Percentiles rank a stretch among this genome's conserved stretches.
Conservation (phyloP, 1,140 invertebrate species). For the Drosophila athabasca region DNA sequence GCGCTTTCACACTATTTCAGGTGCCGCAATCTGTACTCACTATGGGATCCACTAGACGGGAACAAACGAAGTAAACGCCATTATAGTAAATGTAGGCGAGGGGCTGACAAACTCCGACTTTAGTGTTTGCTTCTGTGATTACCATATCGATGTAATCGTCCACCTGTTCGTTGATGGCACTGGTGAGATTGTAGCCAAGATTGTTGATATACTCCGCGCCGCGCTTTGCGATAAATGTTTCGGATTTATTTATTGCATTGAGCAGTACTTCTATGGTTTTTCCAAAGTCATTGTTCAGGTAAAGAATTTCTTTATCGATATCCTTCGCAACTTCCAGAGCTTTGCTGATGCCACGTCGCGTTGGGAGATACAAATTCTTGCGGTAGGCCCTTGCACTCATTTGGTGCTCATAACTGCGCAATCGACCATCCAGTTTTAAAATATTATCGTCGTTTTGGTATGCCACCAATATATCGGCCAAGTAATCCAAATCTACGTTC, state of each 20-base stretch:
- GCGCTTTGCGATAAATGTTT: constrained; percentile 87
- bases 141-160: constrained; percentile 87
- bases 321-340: constrained; percentile 85
- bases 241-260: constrained; percentile 87
- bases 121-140: constrained; percentile 84
- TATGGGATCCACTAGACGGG: constrained; percentile 90
- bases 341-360: too few relatives aligned
- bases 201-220: constrained; percentile 88
- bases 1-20: too few relatives aligned
- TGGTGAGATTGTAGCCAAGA: constrained; percentile 83
- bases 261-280: constrained; percentile 88
- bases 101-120: constrained; percentile 91
- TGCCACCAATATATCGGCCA: constrained; percentile 70
- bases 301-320: constrained; percentile 86
- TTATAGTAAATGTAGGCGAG: constrained; percentile 90
- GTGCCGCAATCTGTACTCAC: constrained; percentile 85
- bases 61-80: constrained; percentile 89
- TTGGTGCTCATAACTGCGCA: too few relatives aligned
- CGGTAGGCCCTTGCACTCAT: constrained; percentile 86
- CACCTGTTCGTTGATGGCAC: constrained; percentile 85
- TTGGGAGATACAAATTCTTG: constrained; percentile 84
- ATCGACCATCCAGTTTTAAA: too few relatives aligned
- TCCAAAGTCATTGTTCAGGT: constrained; percentile 89
- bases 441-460: too few relatives aligned
- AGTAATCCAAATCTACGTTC: constrained; percentile 26